Conservation (phyloP, 2,113 vertebrate genomes). For the Kryptolebias marmoratus region DNA sequence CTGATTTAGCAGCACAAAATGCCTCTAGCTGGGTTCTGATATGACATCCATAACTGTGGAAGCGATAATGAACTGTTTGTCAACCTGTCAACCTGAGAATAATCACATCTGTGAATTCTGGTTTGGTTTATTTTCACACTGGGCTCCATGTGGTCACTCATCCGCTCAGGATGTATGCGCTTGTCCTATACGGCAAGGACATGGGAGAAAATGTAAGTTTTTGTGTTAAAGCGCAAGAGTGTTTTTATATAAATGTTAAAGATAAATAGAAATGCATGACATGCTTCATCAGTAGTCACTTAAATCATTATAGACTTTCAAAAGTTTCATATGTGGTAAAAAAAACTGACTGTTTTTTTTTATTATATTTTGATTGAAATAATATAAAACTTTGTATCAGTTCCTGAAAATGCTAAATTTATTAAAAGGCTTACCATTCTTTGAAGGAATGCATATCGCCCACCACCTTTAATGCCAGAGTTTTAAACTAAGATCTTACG, state of each 20-base stretch:
- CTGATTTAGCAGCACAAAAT: constrained; percentile 9
- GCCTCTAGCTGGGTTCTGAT: background rate
- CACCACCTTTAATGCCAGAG: too few relatives aligned
- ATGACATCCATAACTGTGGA: background rate
- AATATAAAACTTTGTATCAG: too few relatives aligned
- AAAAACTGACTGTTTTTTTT: too few relatives aligned
- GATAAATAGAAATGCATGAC: background rate
- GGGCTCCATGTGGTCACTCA: constrained; percentile 2
- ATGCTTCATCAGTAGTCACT: background rate
- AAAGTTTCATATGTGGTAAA: too few relatives aligned
- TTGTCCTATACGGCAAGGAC: background rate
- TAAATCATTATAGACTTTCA: too few relatives aligned
- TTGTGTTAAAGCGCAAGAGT: background rate
- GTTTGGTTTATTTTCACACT: background rate
- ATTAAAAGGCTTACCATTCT: too few relatives aligned
- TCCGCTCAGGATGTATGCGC: background rate
- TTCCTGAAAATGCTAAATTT: too few relatives aligned
- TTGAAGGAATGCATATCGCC: too few relatives aligned
- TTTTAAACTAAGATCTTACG: too few relatives aligned
- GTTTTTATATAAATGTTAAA: background rate
- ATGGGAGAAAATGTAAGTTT: background rate
- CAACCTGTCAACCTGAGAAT: constrained; percentile 3
- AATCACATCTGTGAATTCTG: background rate
- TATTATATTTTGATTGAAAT: too few relatives aligned
- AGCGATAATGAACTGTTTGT: background rate